Base-by-base conservation (phyloP, 2,888 invertebrate genomes). In the Nomada ferruginata region DNA sequence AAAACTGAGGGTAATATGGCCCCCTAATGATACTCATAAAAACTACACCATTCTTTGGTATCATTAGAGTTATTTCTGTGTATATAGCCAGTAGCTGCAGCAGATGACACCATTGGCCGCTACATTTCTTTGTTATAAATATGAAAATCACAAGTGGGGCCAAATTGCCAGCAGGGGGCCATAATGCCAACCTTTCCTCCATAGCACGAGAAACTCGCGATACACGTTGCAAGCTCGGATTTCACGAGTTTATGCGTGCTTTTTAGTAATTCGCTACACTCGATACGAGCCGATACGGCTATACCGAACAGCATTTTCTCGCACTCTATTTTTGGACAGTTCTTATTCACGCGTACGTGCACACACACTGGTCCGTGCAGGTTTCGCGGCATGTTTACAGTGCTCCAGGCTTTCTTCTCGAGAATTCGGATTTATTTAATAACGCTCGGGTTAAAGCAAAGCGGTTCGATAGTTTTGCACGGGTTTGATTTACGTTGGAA, bases 261-360 rank as follows among this genome's bases (percentile, higher is more conserved):
- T 53, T 15, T 2, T 36, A 57, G 36, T 36, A 36, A 36, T 36
- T 59, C 15, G 11, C 29, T 59, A 15, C 29, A 29, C n/a, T 60
- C 60, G 20, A n/a, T n/a, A n/a, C n/a, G n/a, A n/a, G n/a, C n/a
- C n/a, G n/a, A n/a, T n/a, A n/a, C 60, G 11, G 20, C 60, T 23
- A 36, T 71, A 13, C 20, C n/a, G 20, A 10, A 60, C 47, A 71
- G 60, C 47, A 60, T 47, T 71, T 60, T 69, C 60, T 61, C 60
- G 20, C 60, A 29, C 36, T 60, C 70, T 71, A 71, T 71, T 71
- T 71, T 71, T 71, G 60, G 60, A 60, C 23, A 36, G 18, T 68
- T 15, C 23, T 47, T 57, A 42, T 44, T 20, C 44, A 23, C 7
- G 57, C 70, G 2, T 26, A 52, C 59, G 59, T 15, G 60, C 50